Evolutionary conservation across 2,888 invertebrate species (phyloP).

Genomic region (Agriopis aurantiaria): DNA sequence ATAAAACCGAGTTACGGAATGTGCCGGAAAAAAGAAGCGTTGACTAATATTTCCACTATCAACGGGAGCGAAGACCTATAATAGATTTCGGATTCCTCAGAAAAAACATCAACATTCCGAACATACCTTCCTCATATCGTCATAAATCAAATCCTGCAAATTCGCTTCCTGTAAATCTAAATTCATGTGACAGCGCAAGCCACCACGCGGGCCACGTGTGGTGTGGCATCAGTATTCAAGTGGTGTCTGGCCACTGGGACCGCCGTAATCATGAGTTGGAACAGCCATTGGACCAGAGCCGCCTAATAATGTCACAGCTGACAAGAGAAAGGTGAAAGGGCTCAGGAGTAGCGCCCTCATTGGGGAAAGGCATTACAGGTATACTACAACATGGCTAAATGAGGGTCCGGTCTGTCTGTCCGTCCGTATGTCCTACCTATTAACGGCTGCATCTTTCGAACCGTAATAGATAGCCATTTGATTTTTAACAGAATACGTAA

Average conservation of each 20-base stretch:
- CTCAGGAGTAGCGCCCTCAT: too few species aligned
- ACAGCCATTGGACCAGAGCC: constrained; percentile 7
- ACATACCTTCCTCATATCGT: constrained; percentile 41
- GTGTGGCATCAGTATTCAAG: constrained; percentile 50
- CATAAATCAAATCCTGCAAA: constrained; percentile 45
- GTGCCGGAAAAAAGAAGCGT: neutral
- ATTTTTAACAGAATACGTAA: too few species aligned
- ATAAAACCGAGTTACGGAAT: neutral
- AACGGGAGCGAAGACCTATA: neutral
- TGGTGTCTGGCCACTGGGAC: constrained; percentile 46
- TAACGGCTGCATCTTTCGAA: too few species aligned
- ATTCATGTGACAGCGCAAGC: constrained; percentile 37
- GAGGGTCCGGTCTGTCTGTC: too few species aligned
- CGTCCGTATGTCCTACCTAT: too few species aligned
- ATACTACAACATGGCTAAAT: too few species aligned
- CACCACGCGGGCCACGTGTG: constrained; percentile 46
- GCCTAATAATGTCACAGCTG: constrained; percentile 20
- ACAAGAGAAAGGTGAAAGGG: neutral
- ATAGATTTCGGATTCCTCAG: constrained; percentile 6
- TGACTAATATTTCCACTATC: neutral
- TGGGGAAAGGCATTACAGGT: too few species aligned
- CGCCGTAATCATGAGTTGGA: constrained; percentile 35
- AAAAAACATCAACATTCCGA: constrained; percentile 40
- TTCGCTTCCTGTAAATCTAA: constrained; percentile 43
- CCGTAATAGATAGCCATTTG: too few species aligned